phyloP scores from a whole-genome alignment of 2,113 vertebrate genomes.

The Eidolon helvum region DNA sequence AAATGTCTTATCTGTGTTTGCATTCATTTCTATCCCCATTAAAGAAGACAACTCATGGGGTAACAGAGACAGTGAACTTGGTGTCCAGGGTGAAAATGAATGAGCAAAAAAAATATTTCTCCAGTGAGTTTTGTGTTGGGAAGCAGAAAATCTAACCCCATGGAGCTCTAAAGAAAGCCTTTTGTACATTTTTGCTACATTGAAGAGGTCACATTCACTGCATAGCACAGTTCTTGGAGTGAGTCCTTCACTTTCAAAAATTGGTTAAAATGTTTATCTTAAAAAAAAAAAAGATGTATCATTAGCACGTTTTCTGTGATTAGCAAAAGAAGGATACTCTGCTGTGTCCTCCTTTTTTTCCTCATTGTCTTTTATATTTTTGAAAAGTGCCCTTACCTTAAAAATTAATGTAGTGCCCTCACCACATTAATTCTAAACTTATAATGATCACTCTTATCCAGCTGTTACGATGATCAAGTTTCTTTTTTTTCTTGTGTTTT shows the following conservation, averaged over 20 bases:
- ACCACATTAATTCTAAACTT: neutral
- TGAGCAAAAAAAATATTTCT: conserved; percentile 37
- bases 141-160: neutral
- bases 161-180: neutral
- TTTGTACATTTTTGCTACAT: neutral
- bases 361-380: conserved; percentile 8
- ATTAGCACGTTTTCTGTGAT: neutral
- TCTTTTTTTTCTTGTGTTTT: neutral
- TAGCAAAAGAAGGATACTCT: neutral
- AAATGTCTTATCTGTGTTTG: neutral
- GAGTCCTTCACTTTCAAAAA: neutral
- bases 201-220: neutral
- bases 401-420: neutral
- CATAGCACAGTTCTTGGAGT: neutral
- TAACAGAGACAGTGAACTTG: neutral
- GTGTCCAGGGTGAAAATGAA: neutral
- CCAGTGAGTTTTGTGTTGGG: neutral
- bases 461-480: neutral
- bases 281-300: neutral
- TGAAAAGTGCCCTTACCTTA: neutral
- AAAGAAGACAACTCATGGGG: neutral
- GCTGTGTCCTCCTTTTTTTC: neutral
- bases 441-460: neutral
- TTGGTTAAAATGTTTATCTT: neutral
- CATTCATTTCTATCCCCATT: neutral